These are phyloP conservation scores for Drosophila lacteicornis DNA, from an alignment of 1,140 invertebrate species.

Conservation along the genomic window DNA sequence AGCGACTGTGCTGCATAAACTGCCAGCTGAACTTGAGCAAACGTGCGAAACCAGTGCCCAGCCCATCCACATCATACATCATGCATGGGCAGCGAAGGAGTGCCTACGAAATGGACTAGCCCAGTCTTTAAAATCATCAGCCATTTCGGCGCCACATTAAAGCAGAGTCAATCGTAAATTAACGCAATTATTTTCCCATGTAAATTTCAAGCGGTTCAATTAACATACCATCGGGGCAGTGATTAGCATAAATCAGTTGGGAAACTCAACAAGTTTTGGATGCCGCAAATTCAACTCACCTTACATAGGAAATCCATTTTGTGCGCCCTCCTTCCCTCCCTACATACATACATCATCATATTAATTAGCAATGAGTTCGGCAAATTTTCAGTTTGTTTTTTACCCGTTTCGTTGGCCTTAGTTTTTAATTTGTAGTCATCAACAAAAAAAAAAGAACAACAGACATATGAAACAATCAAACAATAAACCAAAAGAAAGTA, in stretches of 20 bases:
- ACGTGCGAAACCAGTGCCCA: conserved; percentile 50
- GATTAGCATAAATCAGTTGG: conserved; percentile 74
- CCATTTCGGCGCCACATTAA: conserved; percentile 5
- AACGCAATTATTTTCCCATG: conserved; percentile 46
- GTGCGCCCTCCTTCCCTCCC: conserved; percentile 41
- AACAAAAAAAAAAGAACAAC: conserved; percentile 53
- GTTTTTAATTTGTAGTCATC: conserved; percentile 72
- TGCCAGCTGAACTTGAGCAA: conserved; percentile 57
- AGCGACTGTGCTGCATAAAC: conserved; percentile 66
- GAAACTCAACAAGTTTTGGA: conserved; percentile 65
- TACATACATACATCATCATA: not conserved
- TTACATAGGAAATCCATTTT: conserved; percentile 47
- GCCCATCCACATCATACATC: conserved; percentile 25
- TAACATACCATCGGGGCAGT: conserved; percentile 40
- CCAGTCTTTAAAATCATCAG: conserved; percentile 6
- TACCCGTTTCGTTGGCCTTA: conserved; percentile 42
- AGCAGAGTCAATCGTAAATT: conserved; percentile 31
- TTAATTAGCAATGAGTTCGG: conserved; percentile 48
- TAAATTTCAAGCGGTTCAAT: conserved; percentile 56
- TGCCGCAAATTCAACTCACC: conserved; percentile 38
- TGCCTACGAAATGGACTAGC: conserved; percentile 32
- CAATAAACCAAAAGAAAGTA: conserved; percentile 81
- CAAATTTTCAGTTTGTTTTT: conserved; percentile 41
- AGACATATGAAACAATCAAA: conserved; percentile 72
- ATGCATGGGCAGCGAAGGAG: conserved; percentile 24